Percentiles rank a stretch among this genome's conserved stretches.
Evolutionary conservation across 2,888 invertebrate genomes (phyloP).

Genomic region (Meghimatium bilineatum): DNA sequence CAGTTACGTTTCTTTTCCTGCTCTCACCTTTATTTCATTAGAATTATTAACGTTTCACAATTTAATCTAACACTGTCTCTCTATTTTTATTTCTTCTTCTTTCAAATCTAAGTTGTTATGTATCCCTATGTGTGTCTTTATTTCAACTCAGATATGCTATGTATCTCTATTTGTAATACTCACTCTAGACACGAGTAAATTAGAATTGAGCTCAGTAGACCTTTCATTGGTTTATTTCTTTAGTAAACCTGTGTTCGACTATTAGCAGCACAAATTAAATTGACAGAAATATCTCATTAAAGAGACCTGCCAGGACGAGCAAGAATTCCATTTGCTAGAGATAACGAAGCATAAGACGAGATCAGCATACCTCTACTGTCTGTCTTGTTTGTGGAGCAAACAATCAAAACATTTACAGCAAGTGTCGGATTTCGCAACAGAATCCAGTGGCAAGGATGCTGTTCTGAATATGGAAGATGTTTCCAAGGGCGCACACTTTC

Average conservation of each 20-base stretch:
- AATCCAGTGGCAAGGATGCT: neutral
- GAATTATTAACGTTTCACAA: too few species aligned
- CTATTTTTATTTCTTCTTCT: neutral
- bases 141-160: neutral
- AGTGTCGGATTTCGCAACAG: conserved; percentile 31
- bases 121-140: neutral
- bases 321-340: neutral
- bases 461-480: neutral
- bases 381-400: conserved; percentile 18
- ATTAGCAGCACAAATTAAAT: neutral
- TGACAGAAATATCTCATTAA: neutral
- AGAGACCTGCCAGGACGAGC: conserved; percentile 1
- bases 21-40: too few species aligned
- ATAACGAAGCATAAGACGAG: conserved; percentile 25
- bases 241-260: neutral
- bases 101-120: neutral
- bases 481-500: neutral
- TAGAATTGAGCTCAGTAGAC: neutral
- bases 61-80: neutral
- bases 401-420: neutral
- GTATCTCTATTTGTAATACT: neutral
- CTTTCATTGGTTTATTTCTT: neutral
- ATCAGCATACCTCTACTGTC: neutral
- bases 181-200: neutral
- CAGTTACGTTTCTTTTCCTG: too few species aligned